Evolutionary conservation across 2,888 invertebrate species (phyloP).

Genomic region (Leucophenga montana): DNA sequence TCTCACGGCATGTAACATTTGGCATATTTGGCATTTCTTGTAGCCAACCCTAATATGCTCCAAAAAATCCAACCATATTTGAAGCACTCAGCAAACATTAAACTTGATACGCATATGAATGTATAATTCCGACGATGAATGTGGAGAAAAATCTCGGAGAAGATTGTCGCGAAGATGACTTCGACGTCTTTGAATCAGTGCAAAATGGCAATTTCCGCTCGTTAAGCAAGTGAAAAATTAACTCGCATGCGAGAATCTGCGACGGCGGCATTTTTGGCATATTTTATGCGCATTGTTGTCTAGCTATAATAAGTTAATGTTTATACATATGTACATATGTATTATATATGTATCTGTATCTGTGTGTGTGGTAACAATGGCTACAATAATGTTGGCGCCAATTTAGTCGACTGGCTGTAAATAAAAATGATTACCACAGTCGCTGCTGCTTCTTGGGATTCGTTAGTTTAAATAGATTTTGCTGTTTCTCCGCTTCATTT

Average conservation of each 20-base stretch:
- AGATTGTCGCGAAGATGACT: neutral
- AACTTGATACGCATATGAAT: constrained; percentile 22
- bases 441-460: neutral
- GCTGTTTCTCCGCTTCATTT: neutral
- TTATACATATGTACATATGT: neutral
- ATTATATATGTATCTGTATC: neutral
- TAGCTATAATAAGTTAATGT: neutral
- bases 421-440: constrained; percentile 71
- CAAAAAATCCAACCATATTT: neutral
- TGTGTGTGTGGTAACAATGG: constrained; percentile 36
- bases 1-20: neutral
- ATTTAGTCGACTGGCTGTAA: constrained; percentile 69
- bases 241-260: constrained; percentile 44
- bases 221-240: constrained; percentile 72
- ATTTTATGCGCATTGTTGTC: neutral
- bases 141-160: neutral
- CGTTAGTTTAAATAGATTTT: neutral
- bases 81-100: neutral
- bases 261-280: neutral
- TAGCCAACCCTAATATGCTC: neutral
- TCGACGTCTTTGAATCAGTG: constrained; percentile 67
- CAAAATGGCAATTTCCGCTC: constrained; percentile 71
- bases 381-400: constrained; percentile 69
- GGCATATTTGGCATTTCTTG: constrained; percentile 12
- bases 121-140: neutral